These are phyloP conservation scores for Harpagifer antarcticus DNA, from an alignment of 2,797 vertebrate genomes.

Conservation along the genomic window DNA sequence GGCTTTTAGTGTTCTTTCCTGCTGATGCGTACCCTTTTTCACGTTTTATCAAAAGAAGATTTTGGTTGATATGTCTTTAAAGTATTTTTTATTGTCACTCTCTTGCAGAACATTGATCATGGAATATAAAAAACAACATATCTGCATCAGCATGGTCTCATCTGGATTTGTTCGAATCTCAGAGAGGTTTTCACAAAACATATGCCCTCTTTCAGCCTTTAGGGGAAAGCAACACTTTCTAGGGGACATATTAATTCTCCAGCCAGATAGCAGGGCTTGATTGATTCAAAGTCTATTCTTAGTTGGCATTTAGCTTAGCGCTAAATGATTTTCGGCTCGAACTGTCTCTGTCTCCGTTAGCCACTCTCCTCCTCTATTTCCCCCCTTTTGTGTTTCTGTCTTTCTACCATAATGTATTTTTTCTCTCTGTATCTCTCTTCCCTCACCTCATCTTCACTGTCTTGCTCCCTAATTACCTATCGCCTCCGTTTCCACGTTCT, in stretches of 20 bases:
- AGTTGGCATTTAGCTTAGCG: constrained; percentile 86
- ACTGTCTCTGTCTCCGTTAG: constrained; percentile 58
- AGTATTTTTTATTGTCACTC: constrained; percentile 18
- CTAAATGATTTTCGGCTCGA: constrained; percentile 83
- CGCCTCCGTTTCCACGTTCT: constrained; percentile 18
- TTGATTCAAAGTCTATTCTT: constrained; percentile 88
- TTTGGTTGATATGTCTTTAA: constrained; percentile 14
- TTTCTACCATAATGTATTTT: constrained; percentile 28
- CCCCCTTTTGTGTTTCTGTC: constrained; percentile 33
- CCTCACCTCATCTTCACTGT: constrained; percentile 42
- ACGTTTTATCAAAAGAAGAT: neutral
- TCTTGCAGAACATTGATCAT: constrained; percentile 10
- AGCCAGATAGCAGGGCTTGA: constrained; percentile 77
- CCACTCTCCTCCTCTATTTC: constrained; percentile 38
- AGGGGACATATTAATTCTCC: constrained; percentile 76
- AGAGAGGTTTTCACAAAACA: constrained; percentile 38
- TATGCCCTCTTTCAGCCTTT: constrained; percentile 43
- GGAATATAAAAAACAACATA: constrained; percentile 14
- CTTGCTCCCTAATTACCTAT: constrained; percentile 66
- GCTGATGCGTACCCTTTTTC: constrained; percentile 1
- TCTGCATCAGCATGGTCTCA: neutral
- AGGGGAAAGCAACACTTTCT: constrained; percentile 58
- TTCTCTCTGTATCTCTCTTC: constrained; percentile 27
- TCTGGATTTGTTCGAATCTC: constrained; percentile 23
- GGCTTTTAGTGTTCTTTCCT: constrained; percentile 31